Evolutionary conservation across 2,888 invertebrate genomes (phyloP).

Genomic region (Plebejus argus): DNA sequence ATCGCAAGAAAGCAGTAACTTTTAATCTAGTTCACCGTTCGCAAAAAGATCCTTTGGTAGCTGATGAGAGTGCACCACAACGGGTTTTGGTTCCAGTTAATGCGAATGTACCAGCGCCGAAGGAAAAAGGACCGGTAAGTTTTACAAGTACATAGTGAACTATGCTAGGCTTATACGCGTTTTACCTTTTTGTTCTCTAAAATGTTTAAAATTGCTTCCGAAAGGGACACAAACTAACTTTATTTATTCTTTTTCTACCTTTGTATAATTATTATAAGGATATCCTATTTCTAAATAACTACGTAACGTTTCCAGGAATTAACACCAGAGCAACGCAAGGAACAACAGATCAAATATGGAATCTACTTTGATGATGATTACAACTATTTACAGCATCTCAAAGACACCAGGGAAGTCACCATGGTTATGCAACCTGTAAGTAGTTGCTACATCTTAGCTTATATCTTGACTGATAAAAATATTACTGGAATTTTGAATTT

Average conservation of each 20-base stretch:
- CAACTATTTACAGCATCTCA: conserved; percentile 95
- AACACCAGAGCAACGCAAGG: conserved; percentile 77
- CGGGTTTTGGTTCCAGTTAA: conserved; percentile 87
- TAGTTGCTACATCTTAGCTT: conserved; percentile 16
- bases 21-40: conserved; percentile 96
- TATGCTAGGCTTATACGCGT: not conserved
- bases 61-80: conserved; percentile 94
- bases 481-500: too few relatives aligned
- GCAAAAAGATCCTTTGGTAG: conserved; percentile 94
- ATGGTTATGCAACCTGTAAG: conserved; percentile 79
- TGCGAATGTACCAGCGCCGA: conserved; percentile 64
- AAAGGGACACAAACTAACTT: too few relatives aligned
- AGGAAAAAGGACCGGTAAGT: conserved; percentile 70
- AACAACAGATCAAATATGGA: conserved; percentile 92
- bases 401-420: conserved; percentile 80
- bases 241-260: too few relatives aligned
- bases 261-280: too few relatives aligned
- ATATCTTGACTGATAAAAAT: too few relatives aligned
- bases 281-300: not conserved
- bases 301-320: conserved; percentile 53
- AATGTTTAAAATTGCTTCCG: too few relatives aligned
- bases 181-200: too few relatives aligned
- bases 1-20: conserved; percentile 94
- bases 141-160: not conserved
- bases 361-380: conserved; percentile 97